A percentile compares a stretch with the other conserved stretches of the same genome.
Conservation (phyloP, 2,113 vertebrate genomes). For the Mesoclemmys tuberculata region DNA sequence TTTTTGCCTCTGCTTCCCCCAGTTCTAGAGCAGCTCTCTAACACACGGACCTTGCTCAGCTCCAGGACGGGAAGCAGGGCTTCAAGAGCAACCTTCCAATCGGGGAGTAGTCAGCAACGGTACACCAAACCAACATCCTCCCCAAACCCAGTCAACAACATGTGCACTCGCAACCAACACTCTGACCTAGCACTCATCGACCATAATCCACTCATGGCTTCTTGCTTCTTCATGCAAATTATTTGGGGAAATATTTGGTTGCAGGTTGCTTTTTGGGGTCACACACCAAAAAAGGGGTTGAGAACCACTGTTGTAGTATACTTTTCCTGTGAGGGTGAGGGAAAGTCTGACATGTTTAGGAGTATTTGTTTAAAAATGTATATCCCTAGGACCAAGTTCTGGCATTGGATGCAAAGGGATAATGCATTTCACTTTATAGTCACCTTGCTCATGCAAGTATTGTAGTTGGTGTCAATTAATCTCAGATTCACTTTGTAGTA, state of each 20-base stretch:
- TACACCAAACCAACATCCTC: neutral
- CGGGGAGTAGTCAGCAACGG: neutral
- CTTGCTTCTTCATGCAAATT: neutral
- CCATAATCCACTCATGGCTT: neutral
- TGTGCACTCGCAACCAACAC: neutral
- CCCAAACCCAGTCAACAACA: rapidly evolving
- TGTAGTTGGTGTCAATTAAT: neutral
- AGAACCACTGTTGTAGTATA: neutral
- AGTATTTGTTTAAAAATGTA: neutral
- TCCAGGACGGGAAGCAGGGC: neutral
- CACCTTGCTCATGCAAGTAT: neutral
- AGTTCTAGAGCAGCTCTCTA: neutral
- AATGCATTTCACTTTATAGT: neutral
- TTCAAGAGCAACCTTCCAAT: neutral
- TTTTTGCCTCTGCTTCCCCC: neutral
- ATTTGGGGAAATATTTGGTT: neutral
- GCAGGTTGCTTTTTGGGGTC: neutral
- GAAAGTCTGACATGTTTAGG: neutral
- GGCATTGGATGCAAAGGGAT: neutral
- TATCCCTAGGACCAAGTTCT: neutral
- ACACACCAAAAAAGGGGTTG: neutral
- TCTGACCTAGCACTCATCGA: neutral
- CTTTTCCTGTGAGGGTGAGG: neutral
- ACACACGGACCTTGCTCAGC: neutral
- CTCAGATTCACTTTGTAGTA: too few relatives aligned